phyloP scores from a whole-genome alignment of 2,888 invertebrate genomes.

The Desoria tigrina region DNA sequence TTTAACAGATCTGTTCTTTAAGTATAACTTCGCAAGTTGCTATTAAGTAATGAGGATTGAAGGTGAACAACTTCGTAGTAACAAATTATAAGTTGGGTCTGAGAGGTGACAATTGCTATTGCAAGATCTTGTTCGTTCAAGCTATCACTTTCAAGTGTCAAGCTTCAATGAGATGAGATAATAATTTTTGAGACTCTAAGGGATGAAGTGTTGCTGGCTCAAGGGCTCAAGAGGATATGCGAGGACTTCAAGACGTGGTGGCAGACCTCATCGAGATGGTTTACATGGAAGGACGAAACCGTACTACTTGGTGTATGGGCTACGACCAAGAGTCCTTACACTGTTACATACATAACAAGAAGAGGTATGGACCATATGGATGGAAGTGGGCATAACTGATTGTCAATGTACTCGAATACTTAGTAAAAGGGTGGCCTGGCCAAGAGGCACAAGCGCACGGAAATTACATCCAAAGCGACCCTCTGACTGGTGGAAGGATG shows the following conservation, averaged over 20 bases:
- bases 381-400: slow-evolving; percentile 10
- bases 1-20: too few relatives aligned
- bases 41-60: too few relatives aligned
- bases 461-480: slow-evolving; percentile 27
- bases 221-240: slow-evolving; percentile 3
- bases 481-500: slow-evolving; percentile 33
- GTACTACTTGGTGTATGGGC: neutral
- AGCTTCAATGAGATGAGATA: too few relatives aligned
- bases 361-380: slow-evolving; percentile 8
- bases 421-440: slow-evolving; percentile 8
- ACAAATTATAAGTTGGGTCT: too few relatives aligned
- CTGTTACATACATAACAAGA: neutral
- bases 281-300: too few relatives aligned
- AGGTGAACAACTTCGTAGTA: too few relatives aligned
- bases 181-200: too few relatives aligned
- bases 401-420: neutral
- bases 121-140: too few relatives aligned
- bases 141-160: too few relatives aligned
- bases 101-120: too few relatives aligned
- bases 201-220: neutral
- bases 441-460: slow-evolving; percentile 18
- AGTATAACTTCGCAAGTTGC: too few relatives aligned
- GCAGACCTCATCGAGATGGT: too few relatives aligned
- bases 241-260: slow-evolving; percentile 5
- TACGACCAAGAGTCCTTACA: neutral